Evolutionary conservation across 30 jellyfish, hydroid and myxozoan genomes (phyloP), one percentile per base, ranked within the genome.

Genomic region (Nemopilema nomurai): DNA sequence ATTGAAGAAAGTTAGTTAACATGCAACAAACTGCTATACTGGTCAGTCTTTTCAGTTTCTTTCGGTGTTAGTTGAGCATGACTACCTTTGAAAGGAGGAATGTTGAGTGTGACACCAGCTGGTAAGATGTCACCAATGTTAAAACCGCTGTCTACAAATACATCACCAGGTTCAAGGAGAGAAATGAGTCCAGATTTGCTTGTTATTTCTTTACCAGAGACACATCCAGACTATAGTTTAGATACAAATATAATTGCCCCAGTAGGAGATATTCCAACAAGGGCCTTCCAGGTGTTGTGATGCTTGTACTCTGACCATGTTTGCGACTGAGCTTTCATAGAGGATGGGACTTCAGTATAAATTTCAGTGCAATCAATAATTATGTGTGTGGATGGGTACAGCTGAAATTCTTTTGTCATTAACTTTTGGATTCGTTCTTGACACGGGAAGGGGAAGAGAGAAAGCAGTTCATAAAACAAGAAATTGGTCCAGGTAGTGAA

Each of bases 31-130:
- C 62, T 70, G 57, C 57, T 41, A 41, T 41, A 13, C 13, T 41
- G 57, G 57, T n/a, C 57, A 41, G 57, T 41, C 13, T 41, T 13
- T 41, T 41, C 57, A 41, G 57, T 41, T 41, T 41, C 57, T 41
- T 41, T 41, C 13, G 57, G 57, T 41, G 57, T 41, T 41, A 41
- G 57, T 41, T 41, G 57, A 13, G 57, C 57, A 41, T 13, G 57
- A 13, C 13, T 41, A 6, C 50, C 53, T 21, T n/a, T 17, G 63
- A 79, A 79, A 0, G 89, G 89, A 53, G 80, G 89, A 64, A 62
- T 79, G 67, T 79, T 79, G 22, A 79, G 21, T 1, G 89, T 18
- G 57, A 79, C 89, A 28, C 89, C 80, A 79, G 23, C 18, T 79
- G 89, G 89, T 41, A 79, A 49, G 17, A 79, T 79, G 69, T 31